Evolutionary conservation across 2,797 vertebrate species (phyloP).

Genomic region (Tamandua tetradactyla): DNA sequence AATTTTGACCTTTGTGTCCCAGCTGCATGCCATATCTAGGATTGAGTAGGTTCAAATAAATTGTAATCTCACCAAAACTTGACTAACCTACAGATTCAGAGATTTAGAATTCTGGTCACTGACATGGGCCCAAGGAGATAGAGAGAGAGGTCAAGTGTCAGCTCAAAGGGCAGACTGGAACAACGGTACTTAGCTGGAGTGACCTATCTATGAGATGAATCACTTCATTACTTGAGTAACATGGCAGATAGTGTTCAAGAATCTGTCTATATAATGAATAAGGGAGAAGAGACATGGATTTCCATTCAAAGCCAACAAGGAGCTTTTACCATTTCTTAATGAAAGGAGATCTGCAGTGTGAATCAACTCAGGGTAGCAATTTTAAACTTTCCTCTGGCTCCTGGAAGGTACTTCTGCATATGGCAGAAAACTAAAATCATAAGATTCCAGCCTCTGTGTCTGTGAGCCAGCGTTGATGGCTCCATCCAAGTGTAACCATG

Average conservation of each 20-base stretch:
- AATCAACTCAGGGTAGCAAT: background rate
- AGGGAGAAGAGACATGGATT: background rate
- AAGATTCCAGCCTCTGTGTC: background rate
- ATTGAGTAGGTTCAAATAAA: constrained; percentile 42
- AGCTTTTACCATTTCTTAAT: background rate
- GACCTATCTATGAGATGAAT: background rate
- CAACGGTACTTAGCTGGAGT: background rate
- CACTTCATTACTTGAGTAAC: background rate
- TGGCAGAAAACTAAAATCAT: background rate
- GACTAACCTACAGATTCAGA: constrained; percentile 41
- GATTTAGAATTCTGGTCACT: background rate
- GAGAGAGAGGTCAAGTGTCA: background rate
- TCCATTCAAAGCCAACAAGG: background rate
- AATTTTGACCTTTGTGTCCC: constrained; percentile 30
- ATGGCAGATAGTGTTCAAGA: background rate
- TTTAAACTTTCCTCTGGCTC: background rate
- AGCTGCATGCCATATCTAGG: constrained; percentile 14
- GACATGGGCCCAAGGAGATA: background rate
- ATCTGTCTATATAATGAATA: background rate
- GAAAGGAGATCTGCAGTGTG: background rate
- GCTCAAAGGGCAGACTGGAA: background rate
- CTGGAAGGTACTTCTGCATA: background rate
- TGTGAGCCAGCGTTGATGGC: background rate
- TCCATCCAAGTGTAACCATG: background rate
- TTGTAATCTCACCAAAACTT: background rate